Evolutionary conservation across 2,797 vertebrate genomes (phyloP).

Genomic region (Sylvilagus floridanus): DNA sequence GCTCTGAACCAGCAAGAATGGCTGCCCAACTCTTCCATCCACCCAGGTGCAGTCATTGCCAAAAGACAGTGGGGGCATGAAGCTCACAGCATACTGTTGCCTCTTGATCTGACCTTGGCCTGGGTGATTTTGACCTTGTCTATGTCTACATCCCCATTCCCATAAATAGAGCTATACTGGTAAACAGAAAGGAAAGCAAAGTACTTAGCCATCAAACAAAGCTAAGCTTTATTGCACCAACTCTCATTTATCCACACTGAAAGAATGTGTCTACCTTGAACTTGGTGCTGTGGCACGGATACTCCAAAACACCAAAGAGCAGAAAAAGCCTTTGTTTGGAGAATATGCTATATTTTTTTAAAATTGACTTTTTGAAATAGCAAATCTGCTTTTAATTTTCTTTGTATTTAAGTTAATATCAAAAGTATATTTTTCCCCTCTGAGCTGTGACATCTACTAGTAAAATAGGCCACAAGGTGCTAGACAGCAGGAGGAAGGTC

Average conservation of each 20-base stretch:
- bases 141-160: not conserved
- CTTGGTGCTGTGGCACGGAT: not conserved
- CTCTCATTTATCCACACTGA: not conserved
- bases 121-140: not conserved
- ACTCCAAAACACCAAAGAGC: not conserved
- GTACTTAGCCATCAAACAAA: not conserved
- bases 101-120: conserved; percentile 50
- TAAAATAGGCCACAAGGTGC: not conserved
- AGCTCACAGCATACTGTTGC: conserved; percentile 3
- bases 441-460: not conserved
- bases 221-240: not conserved
- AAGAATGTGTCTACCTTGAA: not conserved
- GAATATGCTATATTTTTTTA: conserved; percentile 2
- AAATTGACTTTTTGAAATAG: conserved; percentile 43
- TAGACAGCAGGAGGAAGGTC: not conserved
- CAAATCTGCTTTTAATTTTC: conserved; percentile 35
- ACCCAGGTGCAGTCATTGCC: not conserved
- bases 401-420: conserved; percentile 33
- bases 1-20: not conserved
- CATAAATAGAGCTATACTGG: not conserved
- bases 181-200: conserved; percentile 34
- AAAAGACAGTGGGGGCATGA: not conserved
- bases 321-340: conserved; percentile 40
- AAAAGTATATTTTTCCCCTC: conserved; percentile 19
- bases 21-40: not conserved